These are phyloP conservation scores for Struthidea cinerea DNA, from an alignment of 2,113 vertebrate species.

Conservation along the genomic window DNA sequence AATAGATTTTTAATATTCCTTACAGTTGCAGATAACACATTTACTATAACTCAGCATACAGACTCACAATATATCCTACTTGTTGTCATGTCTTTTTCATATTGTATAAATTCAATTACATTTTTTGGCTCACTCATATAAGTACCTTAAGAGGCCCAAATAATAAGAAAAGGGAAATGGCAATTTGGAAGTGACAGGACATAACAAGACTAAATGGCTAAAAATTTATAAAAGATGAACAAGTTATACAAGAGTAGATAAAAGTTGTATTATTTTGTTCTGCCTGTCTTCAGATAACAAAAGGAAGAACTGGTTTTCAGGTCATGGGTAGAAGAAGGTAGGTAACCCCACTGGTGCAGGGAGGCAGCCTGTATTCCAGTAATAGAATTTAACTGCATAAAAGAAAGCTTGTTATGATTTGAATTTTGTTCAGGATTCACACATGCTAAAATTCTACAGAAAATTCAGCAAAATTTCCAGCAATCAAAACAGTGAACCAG, in stretches of 20 bases:
- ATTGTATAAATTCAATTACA: neutral
- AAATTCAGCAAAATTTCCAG: neutral
- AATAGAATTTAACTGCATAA: neutral
- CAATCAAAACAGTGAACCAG: neutral
- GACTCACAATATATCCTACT: neutral
- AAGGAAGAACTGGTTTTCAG: neutral
- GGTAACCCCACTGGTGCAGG: neutral
- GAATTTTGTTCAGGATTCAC: neutral
- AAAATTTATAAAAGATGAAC: neutral
- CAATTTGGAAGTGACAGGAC: neutral
- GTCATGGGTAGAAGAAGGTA: neutral
- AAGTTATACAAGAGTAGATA: neutral
- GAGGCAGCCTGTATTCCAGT: neutral
- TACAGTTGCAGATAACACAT: neutral
- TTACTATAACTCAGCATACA: neutral
- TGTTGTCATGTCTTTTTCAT: neutral
- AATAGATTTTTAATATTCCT: neutral
- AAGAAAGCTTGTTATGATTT: neutral
- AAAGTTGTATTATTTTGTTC: neutral
- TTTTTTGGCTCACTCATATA: neutral
- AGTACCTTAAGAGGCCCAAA: neutral
- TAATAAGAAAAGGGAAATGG: neutral
- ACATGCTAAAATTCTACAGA: neutral
- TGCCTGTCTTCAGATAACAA: neutral
- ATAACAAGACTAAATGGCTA: neutral